Conservation (phyloP, 2,888 invertebrate genomes). For the Luperina testacea region DNA sequence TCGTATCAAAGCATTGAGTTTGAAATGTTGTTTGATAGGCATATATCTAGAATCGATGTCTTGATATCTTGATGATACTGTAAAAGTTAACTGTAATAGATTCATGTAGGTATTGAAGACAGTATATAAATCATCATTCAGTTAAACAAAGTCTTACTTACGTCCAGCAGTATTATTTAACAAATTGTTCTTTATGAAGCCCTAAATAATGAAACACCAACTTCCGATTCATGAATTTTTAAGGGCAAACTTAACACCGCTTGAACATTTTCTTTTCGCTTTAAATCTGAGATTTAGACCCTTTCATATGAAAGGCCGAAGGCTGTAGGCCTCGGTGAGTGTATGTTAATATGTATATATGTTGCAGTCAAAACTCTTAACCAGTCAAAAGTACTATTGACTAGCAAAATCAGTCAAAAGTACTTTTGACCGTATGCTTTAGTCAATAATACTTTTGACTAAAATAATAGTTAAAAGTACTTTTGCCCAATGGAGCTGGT, state of each 20-base stretch:
- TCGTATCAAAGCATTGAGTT: not conserved
- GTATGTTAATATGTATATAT: too few species aligned
- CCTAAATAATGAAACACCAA: not conserved
- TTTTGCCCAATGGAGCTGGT: too few species aligned
- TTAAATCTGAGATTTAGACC: slow-evolving; percentile 19
- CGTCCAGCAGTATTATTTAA: not conserved
- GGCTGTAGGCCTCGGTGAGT: too few species aligned
- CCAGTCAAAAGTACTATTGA: too few species aligned
- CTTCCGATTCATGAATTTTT: not conserved
- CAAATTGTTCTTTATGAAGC: not conserved
- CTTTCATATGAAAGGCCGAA: too few species aligned
- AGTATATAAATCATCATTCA: not conserved
- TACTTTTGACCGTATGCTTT: too few species aligned
- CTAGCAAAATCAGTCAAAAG: too few species aligned
- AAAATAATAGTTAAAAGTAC: too few species aligned
- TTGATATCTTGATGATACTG: slow-evolving; percentile 1
- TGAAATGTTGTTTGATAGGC: slow-evolving; percentile 6
- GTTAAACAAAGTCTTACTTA: not conserved
- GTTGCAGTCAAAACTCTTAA: too few species aligned
- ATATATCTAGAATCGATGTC: not conserved
- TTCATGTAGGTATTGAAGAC: not conserved
- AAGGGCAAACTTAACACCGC: not conserved
- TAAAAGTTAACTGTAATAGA: not conserved
- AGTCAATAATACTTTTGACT: too few species aligned
- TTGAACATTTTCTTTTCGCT: not conserved